Evolutionary conservation across 2,888 invertebrate genomes (phyloP), one percentile per base, ranked within the genome.

Genomic region (Synanthedon andrenaeformis): DNA sequence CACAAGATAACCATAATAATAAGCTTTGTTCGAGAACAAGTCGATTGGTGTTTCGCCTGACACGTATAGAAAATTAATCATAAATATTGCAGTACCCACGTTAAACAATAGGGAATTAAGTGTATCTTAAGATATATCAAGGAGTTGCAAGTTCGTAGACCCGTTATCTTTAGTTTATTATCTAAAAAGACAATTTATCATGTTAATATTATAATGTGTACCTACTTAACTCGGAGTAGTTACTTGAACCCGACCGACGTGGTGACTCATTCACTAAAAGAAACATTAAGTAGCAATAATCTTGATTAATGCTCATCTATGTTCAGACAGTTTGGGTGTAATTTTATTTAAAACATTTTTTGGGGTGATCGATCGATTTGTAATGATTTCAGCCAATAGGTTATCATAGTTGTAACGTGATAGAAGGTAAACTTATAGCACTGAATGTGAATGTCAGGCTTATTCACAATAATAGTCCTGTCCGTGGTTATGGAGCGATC

Each of bases 261-360:
- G 48, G 52, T 55, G 55, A 55, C 50, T 53, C 55, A 55, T 50
- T 51, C 41, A 1, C 42, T 53, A 52, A 55, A 49, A 19, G 49
- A 23, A 53, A 42, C 52, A 52, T 53, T 55, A 52, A 42, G 55
- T 52, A 41, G 42, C 53, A 49, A 42, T 54, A 56, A 56, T 57
- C 53, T 57, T 57, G 55, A 58, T 56, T 54, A 58, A 58, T 52
- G 52, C 52, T 49, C 49, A 5, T 23, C 50, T 49, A 53, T 52
- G 54, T 55, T 54, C 54, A 55, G 51, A 56, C 53, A 56, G 48
- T 51, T 51, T 55, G 56, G 54, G 13, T 45, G 4, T 45, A 14
- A n/a, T 42, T n/a, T 1, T 45, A 45, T 13, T 45, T 45, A 13
- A 4, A 12, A 6, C 13, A 11, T 3, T 13, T 45, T 35, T 35